phyloP scores from a whole-genome alignment of 2,888 invertebrate genomes.

The Oscheius sp. region DNA sequence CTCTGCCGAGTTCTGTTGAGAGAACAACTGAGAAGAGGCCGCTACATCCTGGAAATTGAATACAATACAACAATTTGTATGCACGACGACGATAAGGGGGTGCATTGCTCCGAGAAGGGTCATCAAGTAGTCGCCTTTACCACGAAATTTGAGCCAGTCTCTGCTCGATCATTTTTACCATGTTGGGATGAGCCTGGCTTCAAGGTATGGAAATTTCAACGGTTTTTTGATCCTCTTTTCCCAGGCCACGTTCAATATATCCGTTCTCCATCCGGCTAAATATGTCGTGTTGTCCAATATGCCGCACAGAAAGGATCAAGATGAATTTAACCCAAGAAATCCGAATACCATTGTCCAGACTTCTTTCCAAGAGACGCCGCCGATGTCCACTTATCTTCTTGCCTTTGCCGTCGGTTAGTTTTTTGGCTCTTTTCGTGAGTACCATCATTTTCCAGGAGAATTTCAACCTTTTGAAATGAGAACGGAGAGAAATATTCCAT shows the following conservation, averaged over 20 bases:
- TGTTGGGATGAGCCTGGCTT: constrained; percentile 71
- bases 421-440: too few species aligned
- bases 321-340: neutral
- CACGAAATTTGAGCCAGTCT: constrained; percentile 70
- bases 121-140: constrained; percentile 57
- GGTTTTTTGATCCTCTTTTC: neutral
- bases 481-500: constrained; percentile 62
- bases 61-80: constrained; percentile 54
- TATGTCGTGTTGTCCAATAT: constrained; percentile 53
- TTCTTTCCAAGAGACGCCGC: constrained; percentile 73
- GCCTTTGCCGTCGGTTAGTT: constrained; percentile 70
- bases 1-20: constrained; percentile 60
- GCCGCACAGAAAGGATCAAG: constrained; percentile 39
- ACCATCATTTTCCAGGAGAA: too few species aligned
- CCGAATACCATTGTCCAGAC: constrained; percentile 40
- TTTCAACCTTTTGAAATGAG: constrained; percentile 64
- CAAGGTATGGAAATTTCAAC: constrained; percentile 37
- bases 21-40: constrained; percentile 47
- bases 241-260: constrained; percentile 66
- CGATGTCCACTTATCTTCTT: constrained; percentile 75
- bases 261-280: constrained; percentile 52
- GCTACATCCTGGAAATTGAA: constrained; percentile 55
- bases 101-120: constrained; percentile 46
- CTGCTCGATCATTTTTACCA: constrained; percentile 68
- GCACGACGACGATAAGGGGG: constrained; percentile 44